Percentiles rank a stretch among this genome's conserved stretches.
Conservation (phyloP, 2,113 vertebrate species). For the Acinonyx jubatus region DNA sequence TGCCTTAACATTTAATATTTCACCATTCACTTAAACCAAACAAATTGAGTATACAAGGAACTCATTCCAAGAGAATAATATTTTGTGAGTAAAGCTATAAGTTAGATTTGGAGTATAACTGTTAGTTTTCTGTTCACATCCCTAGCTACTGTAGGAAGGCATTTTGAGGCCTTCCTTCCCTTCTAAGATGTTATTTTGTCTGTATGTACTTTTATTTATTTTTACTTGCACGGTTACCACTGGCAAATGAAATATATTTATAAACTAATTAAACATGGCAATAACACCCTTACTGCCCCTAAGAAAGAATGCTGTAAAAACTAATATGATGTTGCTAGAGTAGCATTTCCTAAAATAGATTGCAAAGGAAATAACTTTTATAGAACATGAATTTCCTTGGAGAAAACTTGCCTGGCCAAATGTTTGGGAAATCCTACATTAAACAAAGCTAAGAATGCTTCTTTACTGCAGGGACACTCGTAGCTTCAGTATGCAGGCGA, state of each 20-base stretch:
- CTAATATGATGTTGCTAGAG: neutral
- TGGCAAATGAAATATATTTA: slow-evolving; percentile 9
- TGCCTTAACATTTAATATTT: neutral
- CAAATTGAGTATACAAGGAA: neutral
- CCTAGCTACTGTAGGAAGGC: neutral
- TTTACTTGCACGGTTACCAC: neutral
- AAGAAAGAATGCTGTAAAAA: neutral
- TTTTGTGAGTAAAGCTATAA: neutral
- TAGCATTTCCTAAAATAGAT: neutral
- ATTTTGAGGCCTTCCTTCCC: neutral
- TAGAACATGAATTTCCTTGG: neutral
- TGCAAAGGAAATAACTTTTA: neutral
- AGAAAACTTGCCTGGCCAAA: neutral
- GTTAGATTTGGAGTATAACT: neutral
- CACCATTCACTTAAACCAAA: neutral
- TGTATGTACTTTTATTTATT: neutral
- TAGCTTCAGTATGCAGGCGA: neutral
- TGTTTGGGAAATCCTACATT: neutral
- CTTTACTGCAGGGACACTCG: neutral
- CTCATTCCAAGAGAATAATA: neutral
- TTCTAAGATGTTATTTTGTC: slow-evolving; percentile 20
- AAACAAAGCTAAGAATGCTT: neutral
- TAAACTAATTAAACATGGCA: neutral
- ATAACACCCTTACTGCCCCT: neutral
- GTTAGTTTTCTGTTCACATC: neutral